Conservation (phyloP, 2,113 vertebrate species). For the Lepus timidus region DNA sequence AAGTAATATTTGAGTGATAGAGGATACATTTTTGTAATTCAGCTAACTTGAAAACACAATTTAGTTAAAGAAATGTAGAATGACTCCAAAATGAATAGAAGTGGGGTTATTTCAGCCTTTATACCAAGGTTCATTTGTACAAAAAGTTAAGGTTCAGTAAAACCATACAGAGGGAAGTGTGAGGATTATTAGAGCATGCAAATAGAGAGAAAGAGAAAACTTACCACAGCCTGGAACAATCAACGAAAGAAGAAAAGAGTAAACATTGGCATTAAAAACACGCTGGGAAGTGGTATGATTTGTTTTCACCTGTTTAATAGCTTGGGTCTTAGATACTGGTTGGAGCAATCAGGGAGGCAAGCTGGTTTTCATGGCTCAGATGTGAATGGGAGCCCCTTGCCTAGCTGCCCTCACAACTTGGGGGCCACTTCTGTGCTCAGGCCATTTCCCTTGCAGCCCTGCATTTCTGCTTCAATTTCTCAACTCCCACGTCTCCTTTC, state of each 20-base stretch:
- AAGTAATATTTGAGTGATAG: neutral
- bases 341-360: slow-evolving; percentile 51
- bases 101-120: slow-evolving; percentile 75
- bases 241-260: slow-evolving; percentile 93
- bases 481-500: neutral
- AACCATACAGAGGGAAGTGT: slow-evolving; percentile 73
- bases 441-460: neutral
- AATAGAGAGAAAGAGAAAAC: slow-evolving; percentile 88
- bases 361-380: slow-evolving; percentile 44
- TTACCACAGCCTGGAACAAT: slow-evolving; percentile 97
- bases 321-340: slow-evolving; percentile 20
- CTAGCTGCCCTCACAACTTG: neutral
- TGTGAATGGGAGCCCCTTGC: too few relatives aligned
- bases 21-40: slow-evolving; percentile 81
- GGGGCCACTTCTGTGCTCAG: neutral
- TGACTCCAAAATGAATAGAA: slow-evolving; percentile 67
- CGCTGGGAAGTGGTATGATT: slow-evolving; percentile 80
- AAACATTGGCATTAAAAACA: slow-evolving; percentile 92
- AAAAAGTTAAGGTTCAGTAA: slow-evolving; percentile 85
- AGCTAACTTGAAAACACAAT: slow-evolving; percentile 70
- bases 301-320: slow-evolving; percentile 76
- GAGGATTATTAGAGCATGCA: slow-evolving; percentile 90
- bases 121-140: slow-evolving; percentile 45
- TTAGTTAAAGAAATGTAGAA: slow-evolving; percentile 85
- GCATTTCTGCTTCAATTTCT: neutral